Evolutionary conservation across 2,888 invertebrate species (phyloP).

Genomic region (Philereme transversata): DNA sequence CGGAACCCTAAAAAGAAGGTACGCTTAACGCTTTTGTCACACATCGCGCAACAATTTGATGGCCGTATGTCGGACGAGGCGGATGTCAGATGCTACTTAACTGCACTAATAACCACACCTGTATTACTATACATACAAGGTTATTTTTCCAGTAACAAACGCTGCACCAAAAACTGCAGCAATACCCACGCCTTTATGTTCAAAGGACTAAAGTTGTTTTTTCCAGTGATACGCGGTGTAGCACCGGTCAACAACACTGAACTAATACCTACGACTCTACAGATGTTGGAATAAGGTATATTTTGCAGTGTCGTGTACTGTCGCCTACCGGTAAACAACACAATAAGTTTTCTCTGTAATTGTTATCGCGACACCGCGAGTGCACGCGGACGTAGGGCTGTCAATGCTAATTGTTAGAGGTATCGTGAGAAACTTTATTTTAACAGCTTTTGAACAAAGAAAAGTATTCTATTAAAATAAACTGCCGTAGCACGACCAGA

Average conservation of each 20-base stretch:
- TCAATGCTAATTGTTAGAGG: conserved; percentile 23
- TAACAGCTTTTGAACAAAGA: too few species aligned
- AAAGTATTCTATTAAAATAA: too few species aligned
- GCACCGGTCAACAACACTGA: too few species aligned
- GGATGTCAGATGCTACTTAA: conserved; percentile 39
- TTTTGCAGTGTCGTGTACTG: conserved; percentile 20
- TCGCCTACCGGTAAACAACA: conserved; percentile 46
- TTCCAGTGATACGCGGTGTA: too few species aligned
- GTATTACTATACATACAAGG: too few species aligned
- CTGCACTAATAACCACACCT: conserved; percentile 10
- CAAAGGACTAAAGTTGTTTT: too few species aligned
- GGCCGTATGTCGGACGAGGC: conserved; percentile 24
- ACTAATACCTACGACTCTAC: conserved; percentile 16
- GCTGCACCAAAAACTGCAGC: too few species aligned
- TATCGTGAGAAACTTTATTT: too few species aligned
- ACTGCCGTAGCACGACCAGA: too few species aligned
- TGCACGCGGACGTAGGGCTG: conserved; percentile 47
- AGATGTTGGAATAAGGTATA: conserved; percentile 27
- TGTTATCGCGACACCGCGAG: conserved; percentile 70
- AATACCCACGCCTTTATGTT: too few species aligned
- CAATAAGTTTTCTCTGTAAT: conserved; percentile 69
- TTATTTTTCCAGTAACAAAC: too few species aligned
- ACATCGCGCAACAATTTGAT: conserved; percentile 21
- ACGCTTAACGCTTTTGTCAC: conserved; percentile 6
- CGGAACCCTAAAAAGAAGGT: neutral